Evolutionary conservation across 2,888 invertebrate species (phyloP), one percentile per base, ranked within the genome.

Genomic region (Gandaritis pyraliata): DNA sequence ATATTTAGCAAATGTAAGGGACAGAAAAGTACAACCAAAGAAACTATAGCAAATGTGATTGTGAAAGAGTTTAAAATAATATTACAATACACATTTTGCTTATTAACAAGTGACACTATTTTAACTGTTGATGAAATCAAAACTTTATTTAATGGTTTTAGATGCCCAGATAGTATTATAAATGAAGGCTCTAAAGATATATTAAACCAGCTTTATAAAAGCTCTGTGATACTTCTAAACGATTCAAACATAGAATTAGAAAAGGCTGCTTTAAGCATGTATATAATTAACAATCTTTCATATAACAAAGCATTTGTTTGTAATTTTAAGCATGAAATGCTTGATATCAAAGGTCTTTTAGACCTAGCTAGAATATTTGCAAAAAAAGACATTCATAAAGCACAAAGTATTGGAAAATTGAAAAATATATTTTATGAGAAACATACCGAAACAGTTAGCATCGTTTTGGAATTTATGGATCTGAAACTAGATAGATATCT

Each of bases 341-440:
- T 85, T 5, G 66, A 69, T 63, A 58, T 86, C 12, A 72, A 76
- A 58, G 70, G 59, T 15, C 71, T 83, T 45, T 39, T 87, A 50
- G 45, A 73, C 18, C 61, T 83, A 13, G 60, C 81, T 8, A 72
- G 66, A 33, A 38, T 18, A 53, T 63, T 66, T 51, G 58, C 54
- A 13, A 72, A 71, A n/a, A 62, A 76, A 46, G 53, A 79, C 64
- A 73, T 77, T 59, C 67, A 64, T 55, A 77, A 70, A 45, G 70
- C 66, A 46, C 81, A 83, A 70, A 84, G 82, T 69, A 74, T 74
- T 69, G 88, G 91, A 13, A 84, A 81, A 74, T 68, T 81, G 23
- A 82, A 80, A 60, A 90, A 87, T 72, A 58, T 77, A 12, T 84
- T 86, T 63, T 86, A 84, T 74, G 88, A 90, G 68, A 85, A 85